Conservation (phyloP, 1,140 invertebrate species). For the Sitodiplosis mosellana region DNA sequence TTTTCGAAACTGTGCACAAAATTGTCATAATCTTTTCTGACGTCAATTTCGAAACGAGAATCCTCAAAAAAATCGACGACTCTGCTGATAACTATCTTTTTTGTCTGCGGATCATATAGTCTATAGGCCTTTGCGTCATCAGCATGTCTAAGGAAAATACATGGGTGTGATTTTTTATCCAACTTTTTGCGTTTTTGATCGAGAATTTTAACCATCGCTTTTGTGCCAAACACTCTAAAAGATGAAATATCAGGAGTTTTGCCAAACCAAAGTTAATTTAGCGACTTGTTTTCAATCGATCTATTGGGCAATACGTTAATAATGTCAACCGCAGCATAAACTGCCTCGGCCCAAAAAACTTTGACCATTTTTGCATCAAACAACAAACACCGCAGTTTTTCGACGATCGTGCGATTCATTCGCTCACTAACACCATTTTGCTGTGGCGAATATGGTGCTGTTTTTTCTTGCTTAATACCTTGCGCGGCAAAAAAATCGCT, state of each 20-base stretch:
- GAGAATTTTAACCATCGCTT: conserved; percentile 9
- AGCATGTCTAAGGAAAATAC: conserved; percentile 10
- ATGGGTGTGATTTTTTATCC: conserved; percentile 7
- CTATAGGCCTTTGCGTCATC: conserved; percentile 1
- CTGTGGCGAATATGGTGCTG: too few species aligned
- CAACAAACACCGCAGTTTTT: conserved; percentile 19
- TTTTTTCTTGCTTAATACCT: too few species aligned
- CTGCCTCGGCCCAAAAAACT: conserved; percentile 23
- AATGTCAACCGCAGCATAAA: conserved; percentile 10
- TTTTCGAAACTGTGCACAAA: not conserved
- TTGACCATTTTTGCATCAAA: conserved; percentile 15
- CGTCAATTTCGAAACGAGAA: too few species aligned
- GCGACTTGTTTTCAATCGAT: conserved; percentile 11
- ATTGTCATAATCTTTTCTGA: too few species aligned
- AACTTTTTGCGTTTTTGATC: conserved; percentile 12
- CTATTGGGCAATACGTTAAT: conserved; percentile 8
- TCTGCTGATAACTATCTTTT: too few species aligned
- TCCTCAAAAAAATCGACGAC: too few species aligned
- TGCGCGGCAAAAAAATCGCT: too few species aligned
- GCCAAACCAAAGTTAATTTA: conserved; percentile 15
- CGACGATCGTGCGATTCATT: too few species aligned
- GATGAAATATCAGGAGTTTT: conserved; percentile 10
- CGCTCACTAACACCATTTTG: too few species aligned
- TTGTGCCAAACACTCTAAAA: conserved; percentile 12
- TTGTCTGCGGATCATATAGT: too few species aligned